Evolutionary conservation across 2,888 invertebrate genomes (phyloP), one percentile per base, ranked within the genome.

Genomic region (Drosophila lacicola): DNA sequence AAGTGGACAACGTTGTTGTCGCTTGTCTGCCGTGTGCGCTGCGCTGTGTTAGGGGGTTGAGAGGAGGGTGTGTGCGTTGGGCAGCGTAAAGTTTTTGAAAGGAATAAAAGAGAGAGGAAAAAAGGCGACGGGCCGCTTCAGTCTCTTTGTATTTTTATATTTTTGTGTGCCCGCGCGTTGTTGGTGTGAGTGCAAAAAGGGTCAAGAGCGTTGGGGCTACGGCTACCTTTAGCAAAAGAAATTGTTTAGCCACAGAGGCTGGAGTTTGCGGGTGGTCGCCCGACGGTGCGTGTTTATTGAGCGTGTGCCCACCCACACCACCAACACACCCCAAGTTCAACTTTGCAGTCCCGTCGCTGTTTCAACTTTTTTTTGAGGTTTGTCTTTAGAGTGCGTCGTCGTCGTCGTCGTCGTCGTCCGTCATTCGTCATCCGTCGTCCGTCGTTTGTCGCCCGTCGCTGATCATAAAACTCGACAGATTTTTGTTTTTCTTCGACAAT

Each of bases 1-100:
- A 88, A 83, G 80, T 84, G 83, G 83, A 88, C 88, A 84, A 85
- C 82, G 83, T 85, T 85, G 83, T 82, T 88, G 88, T 83, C 83
- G 85, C 85, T 88, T 88, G 83, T 79, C 82, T 78, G 78, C 76
- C 73, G 76, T 69, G 64, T 53, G 61, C 51, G 49, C 53, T 54
- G 71, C 53, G 39, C 55, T 42, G 57, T 50, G 61, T 39, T 58
- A 39, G 51, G 54, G 54, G 29, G 39, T 29, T 36, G 34, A n/a
- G 54, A 1, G 14, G 13, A 36, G 36, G 47, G 34, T 29, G 42
- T 13, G 19, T 56, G 60, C 70, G 73, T 54, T 69, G 75, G 79
- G 66, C 64, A 74, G 79, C 79, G 79, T 77, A 77, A 84, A 88
- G 88, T 78, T 88, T 84, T 75, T 80, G 68, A 80, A 85, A 82